Base-by-base conservation (phyloP, 1,140 invertebrate genomes). In the Hypothenemus hampei region DNA sequence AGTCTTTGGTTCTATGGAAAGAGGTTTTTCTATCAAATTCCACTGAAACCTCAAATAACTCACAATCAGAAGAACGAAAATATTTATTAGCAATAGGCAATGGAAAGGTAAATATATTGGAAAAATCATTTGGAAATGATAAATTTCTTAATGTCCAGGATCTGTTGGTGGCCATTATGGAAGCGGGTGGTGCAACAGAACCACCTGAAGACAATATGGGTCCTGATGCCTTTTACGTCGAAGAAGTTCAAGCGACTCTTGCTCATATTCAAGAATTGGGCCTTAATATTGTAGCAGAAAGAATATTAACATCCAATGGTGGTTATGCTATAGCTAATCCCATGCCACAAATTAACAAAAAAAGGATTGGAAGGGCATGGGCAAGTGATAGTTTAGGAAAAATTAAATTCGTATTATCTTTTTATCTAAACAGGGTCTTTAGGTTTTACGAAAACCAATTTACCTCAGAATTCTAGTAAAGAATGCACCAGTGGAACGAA, bases 81-180 rank as follows among this genome's bases (percentile, higher is more conserved):
- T 89, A 86, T 72, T 73, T 90, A n/a, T 75, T 87, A 4, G 69
- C 89, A 24, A 82, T 87, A 45, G 85, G 84, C 6, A 81, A 81
- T 65, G 83, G 80, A 13, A 80, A 86, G 58, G 80, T 89, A 64
- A 58, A 47, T 44, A 40, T 21, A 21, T 21, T 29, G 0, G 11
- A 20, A 4, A 7, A 13, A 3, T 22, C 5, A 49, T 8, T 46
- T 40, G 19, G 10, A 4, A 18, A 15, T 29, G 10, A 18, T 8
- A 24, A 10, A 29, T 6, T 46, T 58, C n/a, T n/a, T n/a, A n/a
- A n/a, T n/a, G n/a, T n/a, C 37, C 51, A 73, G 58, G 67, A 72
- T 49, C 74, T 88, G 52, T 69, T 90, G 51, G 78, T 78, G 3
- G 82, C 84, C 2, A 68, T 89, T 24, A 79, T 90, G 62, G 85